phyloP scores from a whole-genome alignment of 1,140 invertebrate species.

The Drosophila pallidifrons region DNA sequence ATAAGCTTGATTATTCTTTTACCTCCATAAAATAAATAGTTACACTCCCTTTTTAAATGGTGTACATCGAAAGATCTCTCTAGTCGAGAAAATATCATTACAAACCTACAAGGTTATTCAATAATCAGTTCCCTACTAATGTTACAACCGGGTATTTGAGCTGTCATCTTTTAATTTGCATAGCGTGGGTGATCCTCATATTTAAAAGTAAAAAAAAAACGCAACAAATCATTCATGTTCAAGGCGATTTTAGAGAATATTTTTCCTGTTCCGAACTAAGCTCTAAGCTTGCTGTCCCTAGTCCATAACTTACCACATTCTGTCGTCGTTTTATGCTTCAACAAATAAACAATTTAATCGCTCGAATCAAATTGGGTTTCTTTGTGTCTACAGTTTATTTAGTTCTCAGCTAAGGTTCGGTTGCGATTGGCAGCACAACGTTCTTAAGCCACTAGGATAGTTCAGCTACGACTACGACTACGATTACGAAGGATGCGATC shows the following conservation, averaged over 20 bases:
- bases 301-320: not conserved
- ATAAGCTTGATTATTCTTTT: too few relatives aligned
- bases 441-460: constrained; percentile 22
- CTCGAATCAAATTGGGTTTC: not conserved
- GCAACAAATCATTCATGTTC: constrained; percentile 15
- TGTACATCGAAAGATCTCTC: too few relatives aligned
- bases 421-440: constrained; percentile 31
- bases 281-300: constrained; percentile 2
- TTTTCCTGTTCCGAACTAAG: not conserved
- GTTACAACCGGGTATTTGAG: too few relatives aligned
- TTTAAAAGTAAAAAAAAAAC: not conserved
- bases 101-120: too few relatives aligned
- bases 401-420: constrained; percentile 27
- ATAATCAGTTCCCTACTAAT: too few relatives aligned
- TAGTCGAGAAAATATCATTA: too few relatives aligned
- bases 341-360: constrained; percentile 30
- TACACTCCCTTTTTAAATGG: too few relatives aligned
- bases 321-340: constrained; percentile 13
- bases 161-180: not conserved
- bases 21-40: too few relatives aligned
- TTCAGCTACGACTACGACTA: constrained; percentile 17
- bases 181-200: not conserved
- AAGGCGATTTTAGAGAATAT: constrained; percentile 8
- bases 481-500: constrained; percentile 15
- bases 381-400: constrained; percentile 37